Evolutionary conservation across 2,113 vertebrate genomes (phyloP), one percentile per base, ranked within the genome.

Genomic region (Malurus alboscapulatus): DNA sequence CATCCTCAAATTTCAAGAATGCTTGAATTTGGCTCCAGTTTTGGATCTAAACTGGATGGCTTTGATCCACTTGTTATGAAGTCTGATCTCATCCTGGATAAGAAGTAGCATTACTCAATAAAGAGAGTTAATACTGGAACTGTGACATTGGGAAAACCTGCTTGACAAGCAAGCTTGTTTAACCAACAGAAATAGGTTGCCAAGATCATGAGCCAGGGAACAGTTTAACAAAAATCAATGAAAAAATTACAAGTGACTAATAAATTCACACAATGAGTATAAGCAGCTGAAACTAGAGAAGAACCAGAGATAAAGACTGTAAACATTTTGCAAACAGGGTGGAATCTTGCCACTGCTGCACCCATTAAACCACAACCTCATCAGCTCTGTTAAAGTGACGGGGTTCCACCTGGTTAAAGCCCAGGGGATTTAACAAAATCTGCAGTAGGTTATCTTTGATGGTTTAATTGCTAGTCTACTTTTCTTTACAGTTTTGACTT

Each of bases 11-110:
- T 92, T 95, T 92, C 88, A 86, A 53, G 34, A 94, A 88, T 32
- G 44, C 58, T 96, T 74, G 53, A 44, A 78, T 83, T 91, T 38
- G 71, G 61, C 53, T 93, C 63, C 1, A 53, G 15, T 71, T 94
- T 84, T 87, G 72, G 82, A 88, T 92, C 82, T 91, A 48, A 94
- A 88, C 75, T 91, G 71, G 74, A 80, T 83, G 78, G 87, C 87
- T 91, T 95, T 94, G 89, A 92, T 95, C 89, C 84, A 88, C 87
- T 94, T 86, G 72, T 92, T 94, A 94, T 25, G 59, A 92, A 93
- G 91, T 80, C 95, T 96, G 96, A 96, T 94, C 91, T 96, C 95
- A 96, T 86, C 59, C 87, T 90, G 94, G 89, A 96, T 91, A 91
- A 96, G 87, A 50, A 88, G 67, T 51, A 90, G 44, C 84, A 90